Evolutionary conservation across 2,888 invertebrate genomes (phyloP).

Genomic region (Morpho deidamia): DNA sequence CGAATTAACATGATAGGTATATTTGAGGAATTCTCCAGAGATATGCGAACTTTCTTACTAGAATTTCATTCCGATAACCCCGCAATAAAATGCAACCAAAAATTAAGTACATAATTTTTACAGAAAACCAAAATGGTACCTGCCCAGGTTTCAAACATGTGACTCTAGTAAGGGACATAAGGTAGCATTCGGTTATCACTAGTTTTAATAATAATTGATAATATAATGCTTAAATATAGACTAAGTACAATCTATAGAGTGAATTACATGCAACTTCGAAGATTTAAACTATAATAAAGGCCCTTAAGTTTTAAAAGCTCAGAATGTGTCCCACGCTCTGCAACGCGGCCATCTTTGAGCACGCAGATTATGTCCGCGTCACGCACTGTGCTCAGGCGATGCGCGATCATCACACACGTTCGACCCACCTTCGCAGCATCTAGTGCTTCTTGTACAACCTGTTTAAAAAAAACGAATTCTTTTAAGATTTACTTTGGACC

Average conservation of each 20-base stretch:
- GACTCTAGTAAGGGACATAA: too few species aligned
- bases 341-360: conserved; percentile 82
- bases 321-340: conserved; percentile 84
- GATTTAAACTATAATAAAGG: conserved; percentile 76
- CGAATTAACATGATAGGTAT: too few species aligned
- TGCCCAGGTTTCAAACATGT: too few species aligned
- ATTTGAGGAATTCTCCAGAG: too few species aligned
- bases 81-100: too few species aligned
- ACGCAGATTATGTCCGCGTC: conserved; percentile 89
- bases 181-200: too few species aligned
- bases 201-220: background rate
- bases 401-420: conserved; percentile 92
- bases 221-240: background rate
- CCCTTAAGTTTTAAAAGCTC: conserved; percentile 81
- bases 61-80: too few species aligned
- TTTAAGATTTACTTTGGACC: too few species aligned
- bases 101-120: too few species aligned
- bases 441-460: conserved; percentile 92
- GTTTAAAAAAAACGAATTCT: conserved; percentile 15
- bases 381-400: conserved; percentile 89
- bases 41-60: too few species aligned
- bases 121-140: too few species aligned
- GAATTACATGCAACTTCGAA: background rate
- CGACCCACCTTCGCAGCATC: conserved; percentile 88
- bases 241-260: background rate